Percentiles rank a stretch among this genome's conserved stretches.
Evolutionary conservation across 2,888 invertebrate genomes (phyloP).

Genomic region (Tubulanus polymorphus): DNA sequence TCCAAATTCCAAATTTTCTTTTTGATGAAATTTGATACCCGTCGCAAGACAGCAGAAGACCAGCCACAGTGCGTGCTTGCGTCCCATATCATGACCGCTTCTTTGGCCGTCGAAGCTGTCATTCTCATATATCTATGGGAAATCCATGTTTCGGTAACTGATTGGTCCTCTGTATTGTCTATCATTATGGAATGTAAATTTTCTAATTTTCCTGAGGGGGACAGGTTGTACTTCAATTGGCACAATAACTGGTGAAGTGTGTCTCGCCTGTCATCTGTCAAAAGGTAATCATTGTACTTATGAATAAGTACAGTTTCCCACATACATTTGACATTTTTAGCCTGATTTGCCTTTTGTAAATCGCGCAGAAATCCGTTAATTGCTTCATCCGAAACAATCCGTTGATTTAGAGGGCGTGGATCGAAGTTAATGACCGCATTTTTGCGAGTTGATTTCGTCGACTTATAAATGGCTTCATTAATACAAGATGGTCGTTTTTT

Average conservation of each 20-base stretch:
- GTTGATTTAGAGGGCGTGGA: neutral
- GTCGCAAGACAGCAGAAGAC: neutral
- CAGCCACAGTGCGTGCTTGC: neutral
- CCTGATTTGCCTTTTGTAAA: neutral
- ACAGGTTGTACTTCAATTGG: neutral
- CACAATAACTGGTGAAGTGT: neutral
- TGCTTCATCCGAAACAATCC: neutral
- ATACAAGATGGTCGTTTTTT: neutral
- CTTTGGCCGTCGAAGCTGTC: neutral
- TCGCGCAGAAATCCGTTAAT: neutral
- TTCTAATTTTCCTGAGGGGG: neutral
- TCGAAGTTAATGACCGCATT: neutral
- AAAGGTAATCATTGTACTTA: neutral
- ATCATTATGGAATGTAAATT: neutral
- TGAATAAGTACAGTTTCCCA: neutral
- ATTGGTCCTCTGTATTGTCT: neutral
- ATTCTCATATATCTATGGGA: neutral
- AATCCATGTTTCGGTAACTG: neutral
- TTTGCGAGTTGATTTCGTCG: neutral
- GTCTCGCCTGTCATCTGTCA: neutral
- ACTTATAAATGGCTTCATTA: neutral
- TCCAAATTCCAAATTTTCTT: neutral
- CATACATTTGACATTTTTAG: neutral
- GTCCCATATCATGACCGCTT: neutral
- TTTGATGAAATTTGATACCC: neutral